Evolutionary conservation across 2,113 vertebrate genomes (phyloP), one percentile per base, ranked within the genome.

Genomic region (Dryoscopus gambensis): DNA sequence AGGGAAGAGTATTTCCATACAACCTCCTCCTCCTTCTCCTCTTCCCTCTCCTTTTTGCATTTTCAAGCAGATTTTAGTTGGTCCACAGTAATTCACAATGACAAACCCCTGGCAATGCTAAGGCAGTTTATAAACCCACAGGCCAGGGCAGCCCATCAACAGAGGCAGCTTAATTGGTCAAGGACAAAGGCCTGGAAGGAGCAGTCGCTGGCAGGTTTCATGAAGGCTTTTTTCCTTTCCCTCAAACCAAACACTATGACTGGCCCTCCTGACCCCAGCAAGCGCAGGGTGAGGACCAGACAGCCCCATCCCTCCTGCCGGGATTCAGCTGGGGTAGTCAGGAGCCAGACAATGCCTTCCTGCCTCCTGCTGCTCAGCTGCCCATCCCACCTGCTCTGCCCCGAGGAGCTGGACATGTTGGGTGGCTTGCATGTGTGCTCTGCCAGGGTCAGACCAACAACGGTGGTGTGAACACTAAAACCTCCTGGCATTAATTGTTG

Each of bases 301-400:
- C 13, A 52, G 40, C 20, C 19, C 60, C 5, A 1, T 5, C 17
- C 9, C 52, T 74, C 23, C 31, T 1, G 6, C 8, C 0, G 0
- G 47, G 25, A 23, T 4, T 31, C 67, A 55, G 49, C 70, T 37
- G 55, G 18, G 28, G 64, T 52, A 37, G 9, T 5, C 2, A 3
- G 65, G 16, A 76, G 42, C 7, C 53, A 63, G 8, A 21, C 35
- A 50, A 23, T 1, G 11, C 56, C 31, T 42, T 67, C 69, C 42
- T 37, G 6, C n/a, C 42, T 27, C 4, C 44, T 12, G 20, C 47
- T 6, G 5, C 44, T 44, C 24, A 12, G 63, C 35, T 7, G 2
- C 30, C 18, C 13, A 14, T 24, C 21, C 9, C 5, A 0, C 44
- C 33, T 9, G 8, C 63, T 31, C 70, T 23, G 25, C 56, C 56